Evolutionary conservation across 2,113 vertebrate genomes (phyloP).

Genomic region (Leuciscus idus): DNA sequence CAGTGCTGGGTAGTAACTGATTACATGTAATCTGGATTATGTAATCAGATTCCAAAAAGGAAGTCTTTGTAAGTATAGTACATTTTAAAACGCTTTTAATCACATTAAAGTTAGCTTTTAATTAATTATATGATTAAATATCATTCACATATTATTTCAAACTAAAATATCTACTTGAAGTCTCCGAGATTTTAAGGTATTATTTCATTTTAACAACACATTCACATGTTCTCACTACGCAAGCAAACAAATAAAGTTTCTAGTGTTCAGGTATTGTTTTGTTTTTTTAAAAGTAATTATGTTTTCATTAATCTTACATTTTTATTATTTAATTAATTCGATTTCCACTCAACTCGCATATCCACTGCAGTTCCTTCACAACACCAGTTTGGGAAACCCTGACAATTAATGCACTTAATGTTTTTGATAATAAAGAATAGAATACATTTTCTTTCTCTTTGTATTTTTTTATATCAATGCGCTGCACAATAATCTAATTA

Average conservation of each 20-base stretch:
- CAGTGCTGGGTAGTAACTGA: conserved; percentile 12
- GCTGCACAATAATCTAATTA: neutral
- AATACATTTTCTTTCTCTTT: neutral
- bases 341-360: neutral
- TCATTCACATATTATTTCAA: neutral
- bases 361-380: neutral
- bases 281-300: neutral
- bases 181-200: neutral
- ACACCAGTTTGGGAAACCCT: neutral
- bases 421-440: neutral
- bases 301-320: neutral
- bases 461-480: neutral
- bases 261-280: neutral
- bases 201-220: neutral
- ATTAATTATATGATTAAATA: neutral
- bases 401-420: neutral
- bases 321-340: neutral
- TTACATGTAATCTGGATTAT: neutral
- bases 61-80: neutral
- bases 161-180: neutral
- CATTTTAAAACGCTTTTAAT: neutral
- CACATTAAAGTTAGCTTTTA: neutral
- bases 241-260: neutral
- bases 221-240: neutral
- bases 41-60: neutral